A percentile compares a stretch with the other conserved stretches of the same genome.
phyloP scores from a whole-genome alignment of 1,140 invertebrate genomes.

The Drosophila seguyi region DNA sequence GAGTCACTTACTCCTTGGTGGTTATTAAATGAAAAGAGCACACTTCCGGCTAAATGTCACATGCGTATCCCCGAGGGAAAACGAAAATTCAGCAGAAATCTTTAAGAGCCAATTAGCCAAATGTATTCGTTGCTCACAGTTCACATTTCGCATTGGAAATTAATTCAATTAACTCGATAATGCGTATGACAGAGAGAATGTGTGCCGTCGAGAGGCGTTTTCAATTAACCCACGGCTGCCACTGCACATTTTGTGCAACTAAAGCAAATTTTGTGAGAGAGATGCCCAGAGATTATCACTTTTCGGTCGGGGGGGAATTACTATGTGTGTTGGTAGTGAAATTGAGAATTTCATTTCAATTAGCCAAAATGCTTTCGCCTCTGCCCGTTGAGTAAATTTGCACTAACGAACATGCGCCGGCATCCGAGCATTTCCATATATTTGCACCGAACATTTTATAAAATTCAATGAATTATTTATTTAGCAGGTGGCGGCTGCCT shows the following conservation, averaged over 20 bases:
- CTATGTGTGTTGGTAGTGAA: slow-evolving; percentile 15
- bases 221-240: slow-evolving; percentile 22
- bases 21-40: slow-evolving; percentile 31
- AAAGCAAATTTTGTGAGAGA: slow-evolving; percentile 22
- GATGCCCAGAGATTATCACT: slow-evolving; percentile 23
- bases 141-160: slow-evolving; percentile 49
- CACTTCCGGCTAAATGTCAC: slow-evolving; percentile 9
- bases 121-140: slow-evolving; percentile 49
- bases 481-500: slow-evolving; percentile 57
- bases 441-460: slow-evolving; percentile 48
- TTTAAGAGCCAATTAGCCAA: slow-evolving; percentile 60
- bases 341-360: slow-evolving; percentile 46
- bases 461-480: slow-evolving; percentile 70
- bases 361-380: slow-evolving; percentile 23
- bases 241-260: slow-evolving; percentile 40
- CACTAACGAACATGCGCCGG: slow-evolving; percentile 5
- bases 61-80: slow-evolving; percentile 9
- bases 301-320: slow-evolving; percentile 33
- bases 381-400: slow-evolving; percentile 27
- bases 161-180: slow-evolving; percentile 65
- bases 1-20: slow-evolving; percentile 45
- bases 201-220: slow-evolving; percentile 14
- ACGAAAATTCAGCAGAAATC: slow-evolving; percentile 54
- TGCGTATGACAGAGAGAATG: slow-evolving; percentile 37
- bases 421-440: slow-evolving; percentile 27